Conservation (phyloP, 2,797 vertebrate genomes). For the Typhlichthys eigenmanni region DNA sequence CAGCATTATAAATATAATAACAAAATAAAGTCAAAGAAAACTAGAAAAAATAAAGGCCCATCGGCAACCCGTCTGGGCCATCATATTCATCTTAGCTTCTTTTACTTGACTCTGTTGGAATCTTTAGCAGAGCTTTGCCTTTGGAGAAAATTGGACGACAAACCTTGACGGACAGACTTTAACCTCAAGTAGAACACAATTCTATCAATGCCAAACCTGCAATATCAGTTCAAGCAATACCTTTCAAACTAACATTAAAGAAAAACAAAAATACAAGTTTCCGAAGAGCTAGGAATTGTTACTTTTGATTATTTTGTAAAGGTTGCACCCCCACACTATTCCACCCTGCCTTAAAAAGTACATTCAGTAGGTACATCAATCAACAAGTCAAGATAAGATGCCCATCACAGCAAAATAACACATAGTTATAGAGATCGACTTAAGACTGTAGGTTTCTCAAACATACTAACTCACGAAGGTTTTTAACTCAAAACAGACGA, state of each 20-base stretch:
- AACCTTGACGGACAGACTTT: too few relatives aligned
- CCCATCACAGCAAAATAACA: slow-evolving; percentile 27
- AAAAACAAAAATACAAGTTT: slow-evolving; percentile 33
- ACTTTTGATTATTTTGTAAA: slow-evolving; percentile 26
- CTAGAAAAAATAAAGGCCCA: neutral
- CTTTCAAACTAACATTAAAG: slow-evolving; percentile 43
- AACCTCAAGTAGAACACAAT: slow-evolving; percentile 12
- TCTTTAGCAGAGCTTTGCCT: neutral
- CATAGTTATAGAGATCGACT: slow-evolving; percentile 28
- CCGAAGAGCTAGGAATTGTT: slow-evolving; percentile 52
- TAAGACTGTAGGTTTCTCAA: slow-evolving; percentile 11
- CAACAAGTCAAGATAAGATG: slow-evolving; percentile 37
- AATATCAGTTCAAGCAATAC: slow-evolving; percentile 63
- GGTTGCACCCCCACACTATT: slow-evolving; percentile 62
- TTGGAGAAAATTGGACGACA: neutral
- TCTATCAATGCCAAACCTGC: slow-evolving; percentile 27
- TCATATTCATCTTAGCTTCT: too few relatives aligned
- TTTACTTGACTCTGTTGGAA: too few relatives aligned
- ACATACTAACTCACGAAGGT: too few relatives aligned
- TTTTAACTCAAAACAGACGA: too few relatives aligned
- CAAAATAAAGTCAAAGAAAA: neutral
- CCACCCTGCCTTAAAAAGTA: slow-evolving; percentile 66
- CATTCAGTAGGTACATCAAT: slow-evolving; percentile 73
- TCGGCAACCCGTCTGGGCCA: neutral
- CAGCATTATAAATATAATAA: slow-evolving; percentile 2